Percentiles rank a stretch among this genome's conserved stretches.
These are phyloP conservation scores for Spodoptera littoralis DNA, from an alignment of 2,888 invertebrate genomes.

Conservation along the genomic window DNA sequence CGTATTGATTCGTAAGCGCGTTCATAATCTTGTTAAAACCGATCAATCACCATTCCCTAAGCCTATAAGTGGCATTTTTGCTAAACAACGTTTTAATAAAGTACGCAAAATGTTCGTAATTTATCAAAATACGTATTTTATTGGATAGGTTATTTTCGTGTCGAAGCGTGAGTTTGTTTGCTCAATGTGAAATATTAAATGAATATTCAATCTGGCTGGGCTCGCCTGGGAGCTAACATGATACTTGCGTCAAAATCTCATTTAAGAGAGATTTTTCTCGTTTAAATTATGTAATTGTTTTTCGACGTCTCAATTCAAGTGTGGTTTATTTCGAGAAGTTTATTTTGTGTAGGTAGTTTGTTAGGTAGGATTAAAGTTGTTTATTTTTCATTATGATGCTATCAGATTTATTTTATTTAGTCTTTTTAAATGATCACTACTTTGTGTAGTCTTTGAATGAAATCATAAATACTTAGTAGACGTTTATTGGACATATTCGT, in stretches of 20 bases:
- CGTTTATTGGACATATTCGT: too few relatives aligned
- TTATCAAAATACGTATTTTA: constrained; percentile 7
- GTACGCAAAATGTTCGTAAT: constrained; percentile 10
- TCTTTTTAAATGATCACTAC: too few relatives aligned
- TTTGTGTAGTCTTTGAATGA: too few relatives aligned
- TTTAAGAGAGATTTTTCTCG: constrained; percentile 5
- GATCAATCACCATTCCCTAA: constrained; percentile 15
- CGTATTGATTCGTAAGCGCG: not conserved
- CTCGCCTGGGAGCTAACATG: constrained; percentile 24
- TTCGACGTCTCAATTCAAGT: constrained; percentile 3
- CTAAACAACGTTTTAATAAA: constrained; percentile 16
- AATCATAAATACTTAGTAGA: too few relatives aligned
- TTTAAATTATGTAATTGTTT: not conserved
- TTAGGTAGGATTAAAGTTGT: too few relatives aligned
- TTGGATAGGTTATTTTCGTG: constrained; percentile 15
- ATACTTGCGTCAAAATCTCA: constrained; percentile 13
- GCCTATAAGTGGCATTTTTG: constrained; percentile 24
- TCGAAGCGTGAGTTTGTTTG: constrained; percentile 10
- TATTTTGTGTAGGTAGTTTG: too few relatives aligned
- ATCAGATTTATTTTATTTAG: too few relatives aligned
- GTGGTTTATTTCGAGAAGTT: not conserved
- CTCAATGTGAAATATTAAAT: constrained; percentile 34
- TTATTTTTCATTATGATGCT: too few relatives aligned
- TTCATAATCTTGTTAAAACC: constrained; percentile 15
- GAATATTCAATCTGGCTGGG: constrained; percentile 38